Conservation (phyloP, 2,888 invertebrate species). For the Mechanitis mazaeus region DNA sequence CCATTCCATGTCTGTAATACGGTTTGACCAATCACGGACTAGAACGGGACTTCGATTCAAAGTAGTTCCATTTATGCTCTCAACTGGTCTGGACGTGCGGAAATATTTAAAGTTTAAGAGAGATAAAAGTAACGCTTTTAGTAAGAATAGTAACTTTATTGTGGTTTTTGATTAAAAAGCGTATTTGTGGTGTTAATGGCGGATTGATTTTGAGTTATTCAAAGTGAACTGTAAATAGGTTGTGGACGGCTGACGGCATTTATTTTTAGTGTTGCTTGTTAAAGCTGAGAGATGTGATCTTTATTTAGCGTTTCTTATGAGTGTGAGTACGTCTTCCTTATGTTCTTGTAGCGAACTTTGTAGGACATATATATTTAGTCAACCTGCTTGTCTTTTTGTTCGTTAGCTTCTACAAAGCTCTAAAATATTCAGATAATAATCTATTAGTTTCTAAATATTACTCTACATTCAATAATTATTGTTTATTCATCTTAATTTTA, state of each 20-base stretch:
- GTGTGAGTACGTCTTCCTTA: conserved; percentile 71
- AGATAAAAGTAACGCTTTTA: conserved; percentile 30
- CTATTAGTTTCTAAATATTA: too few relatives aligned
- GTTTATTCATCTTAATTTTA: too few relatives aligned
- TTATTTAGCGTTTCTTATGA: conserved; percentile 68
- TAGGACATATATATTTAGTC: conserved; percentile 9
- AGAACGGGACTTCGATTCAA: conserved; percentile 60
- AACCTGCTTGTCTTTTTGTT: not conserved
- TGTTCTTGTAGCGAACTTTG: conserved; percentile 40
- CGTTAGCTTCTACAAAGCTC: too few relatives aligned
- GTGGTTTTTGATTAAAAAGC: conserved; percentile 9
- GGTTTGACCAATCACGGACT: conserved; percentile 52
- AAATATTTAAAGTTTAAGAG: conserved; percentile 32
- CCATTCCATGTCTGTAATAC: conserved; percentile 41
- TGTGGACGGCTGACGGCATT: conserved; percentile 60
- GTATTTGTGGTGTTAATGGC: conserved; percentile 22
- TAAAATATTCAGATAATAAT: too few relatives aligned
- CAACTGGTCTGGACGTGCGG: conserved; percentile 50
- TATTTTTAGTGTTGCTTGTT: conserved; percentile 75
- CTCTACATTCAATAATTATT: too few relatives aligned
- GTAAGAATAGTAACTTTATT: conserved; percentile 16
- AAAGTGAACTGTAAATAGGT: conserved; percentile 49
- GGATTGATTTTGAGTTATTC: conserved; percentile 11
- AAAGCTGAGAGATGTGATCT: conserved; percentile 69
- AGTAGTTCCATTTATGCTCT: conserved; percentile 70